Evolutionary conservation across 2,797 vertebrate genomes (phyloP), one percentile per base, ranked within the genome.

Genomic region (Botia kubotai): DNA sequence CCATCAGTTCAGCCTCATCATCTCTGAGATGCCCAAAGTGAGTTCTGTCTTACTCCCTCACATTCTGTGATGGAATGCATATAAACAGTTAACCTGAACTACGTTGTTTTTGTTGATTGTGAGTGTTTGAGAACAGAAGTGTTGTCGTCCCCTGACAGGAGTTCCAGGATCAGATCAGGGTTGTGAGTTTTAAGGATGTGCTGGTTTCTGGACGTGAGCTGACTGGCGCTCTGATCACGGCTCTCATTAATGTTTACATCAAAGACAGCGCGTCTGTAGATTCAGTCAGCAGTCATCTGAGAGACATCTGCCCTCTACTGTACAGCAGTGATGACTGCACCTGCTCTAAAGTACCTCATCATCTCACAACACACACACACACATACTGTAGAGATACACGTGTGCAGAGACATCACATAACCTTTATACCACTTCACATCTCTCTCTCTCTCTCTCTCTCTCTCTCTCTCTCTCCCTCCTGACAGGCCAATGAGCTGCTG

Each of bases 1-100:
- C 82, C 97, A 99, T 87, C 96, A 98, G 36, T 97, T 99, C 88
- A 95, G 93, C 89, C 90, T 96, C 89, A 96, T 99, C 88, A 94
- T 98, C 65, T 93, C 96, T 26, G 97, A 98, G 81, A 94, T 99
- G 87, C 97, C 97, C 73, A 98, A 98, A 97, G 98, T 99, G n/a
- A 55, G 7, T 2, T 66, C 4, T 26, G 23, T 3, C 4, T 57
- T 33, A 8, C 39, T 8, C 39, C 0, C 39, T 43, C 11, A 13
- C 12, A 1, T 8, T 65, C n/a, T 43, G 50, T 52, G 3, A 52
- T 5, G 13, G 13, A 50, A 50, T 12, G 48, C n/a, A 50, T 0
- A 39, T 39, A 50, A 50, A 50, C 12, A 50, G 36, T 39, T 39
- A 0, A 39, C 36, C 36, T 39, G 36, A 39, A 39, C 36, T 39